Base-by-base conservation (phyloP, 1,140 invertebrate species). In the Neomicropteryx cornuta region DNA sequence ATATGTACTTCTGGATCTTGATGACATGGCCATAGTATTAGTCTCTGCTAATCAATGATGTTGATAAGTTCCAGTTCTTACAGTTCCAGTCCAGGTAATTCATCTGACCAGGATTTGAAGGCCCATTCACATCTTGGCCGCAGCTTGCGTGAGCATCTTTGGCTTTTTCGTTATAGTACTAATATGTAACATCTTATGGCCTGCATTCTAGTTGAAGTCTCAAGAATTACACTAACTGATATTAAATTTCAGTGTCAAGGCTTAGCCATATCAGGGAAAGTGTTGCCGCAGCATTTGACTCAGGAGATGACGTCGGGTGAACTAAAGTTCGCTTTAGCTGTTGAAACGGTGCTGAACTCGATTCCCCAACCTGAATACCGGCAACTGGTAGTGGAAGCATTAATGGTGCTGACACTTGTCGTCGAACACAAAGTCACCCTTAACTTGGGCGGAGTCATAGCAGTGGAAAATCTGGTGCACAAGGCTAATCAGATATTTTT, bases 291-390 rank as follows among this genome's bases (percentile, higher is more conserved):
- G 52, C 87, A 82, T 65, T 70, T 96, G 17, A 97, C 92, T 0
- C 87, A 91, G 68, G 92, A 97, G 77, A 99, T 99, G 96, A 99
- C 96, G 4, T 78, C 93, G 0, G 91, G 92, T 21, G 97, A 99
- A 63, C 68, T 99, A 40, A 99, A 99, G 69, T 99, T 99, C 69
- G 96, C 96, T 0, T 62, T 99, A 5, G 88, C 92, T 42, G 93
- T 99, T 2, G 97, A 99, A 64, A 89, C 88, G n/a, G 90, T 96
- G 4, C 67, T 99, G 17, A 99, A 98, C 58, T 82, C 83, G 13
- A 96, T 99, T 48, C 91, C 94, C 0, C 90, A 98, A 60, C 96
- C 97, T 5, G 96, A 99, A 62, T 99, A 98, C 66, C 74, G 97
- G 27, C 97, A 99, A 59, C 60, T 99, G 40, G 83, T 98, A 28